phyloP scores from a whole-genome alignment of 2,113 vertebrate genomes.

The Corapipo altera region DNA sequence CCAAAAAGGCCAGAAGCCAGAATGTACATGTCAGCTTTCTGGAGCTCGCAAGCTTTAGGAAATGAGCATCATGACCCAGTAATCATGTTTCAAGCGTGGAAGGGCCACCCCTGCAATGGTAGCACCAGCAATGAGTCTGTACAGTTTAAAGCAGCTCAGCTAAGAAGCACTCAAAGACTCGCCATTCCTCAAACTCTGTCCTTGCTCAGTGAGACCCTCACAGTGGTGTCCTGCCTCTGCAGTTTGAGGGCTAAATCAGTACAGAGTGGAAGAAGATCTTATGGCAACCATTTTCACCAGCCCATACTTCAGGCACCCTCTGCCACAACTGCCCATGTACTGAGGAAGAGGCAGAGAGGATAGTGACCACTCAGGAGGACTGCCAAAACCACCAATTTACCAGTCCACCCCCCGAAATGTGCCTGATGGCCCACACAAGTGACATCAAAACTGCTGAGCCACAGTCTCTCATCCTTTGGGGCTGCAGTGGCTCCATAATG shows the following conservation, averaged over 20 bases:
- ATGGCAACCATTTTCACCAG: not conserved
- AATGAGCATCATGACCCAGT: not conserved
- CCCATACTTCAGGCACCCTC: not conserved
- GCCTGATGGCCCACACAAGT: accelerated
- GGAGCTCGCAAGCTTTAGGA: not conserved
- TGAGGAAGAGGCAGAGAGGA: not conserved
- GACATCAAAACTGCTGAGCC: not conserved
- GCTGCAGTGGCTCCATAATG: accelerated
- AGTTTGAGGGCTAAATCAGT: not conserved
- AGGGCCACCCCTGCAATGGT: not conserved
- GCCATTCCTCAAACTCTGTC: not conserved
- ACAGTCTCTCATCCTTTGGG: accelerated
- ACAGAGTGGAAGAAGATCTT: not conserved
- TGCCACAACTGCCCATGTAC: not conserved
- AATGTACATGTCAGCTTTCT: not conserved
- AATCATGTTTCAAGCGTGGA: not conserved
- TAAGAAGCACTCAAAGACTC: not conserved
- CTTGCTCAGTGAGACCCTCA: not conserved
- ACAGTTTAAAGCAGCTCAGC: not conserved
- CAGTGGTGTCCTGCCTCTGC: not conserved
- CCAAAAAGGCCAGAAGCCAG: constrained; percentile 13
- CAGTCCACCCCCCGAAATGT: not conserved
- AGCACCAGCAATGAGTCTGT: not conserved
- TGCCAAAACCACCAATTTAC: not conserved
- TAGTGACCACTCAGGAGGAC: not conserved